These are phyloP conservation scores for Lasius platythorax DNA, from an alignment of 2,888 invertebrate species.

Conservation along the genomic window DNA sequence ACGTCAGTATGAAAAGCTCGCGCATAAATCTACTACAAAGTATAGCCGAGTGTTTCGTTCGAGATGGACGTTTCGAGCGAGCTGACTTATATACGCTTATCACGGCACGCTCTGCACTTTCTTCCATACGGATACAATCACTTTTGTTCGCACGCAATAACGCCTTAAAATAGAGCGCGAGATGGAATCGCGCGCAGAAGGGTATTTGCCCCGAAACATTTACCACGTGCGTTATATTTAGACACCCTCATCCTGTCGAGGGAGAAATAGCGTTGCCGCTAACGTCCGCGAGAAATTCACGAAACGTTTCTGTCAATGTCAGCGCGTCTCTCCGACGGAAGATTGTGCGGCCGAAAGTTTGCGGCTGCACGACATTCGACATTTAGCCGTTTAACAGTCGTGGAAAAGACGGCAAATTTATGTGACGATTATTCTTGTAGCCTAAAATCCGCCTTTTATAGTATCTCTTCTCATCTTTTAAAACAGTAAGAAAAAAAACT, in stretches of 20 bases:
- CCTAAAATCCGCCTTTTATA: neutral
- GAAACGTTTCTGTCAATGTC: slow-evolving; percentile 47
- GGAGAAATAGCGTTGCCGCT: slow-evolving; percentile 28
- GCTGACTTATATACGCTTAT: slow-evolving; percentile 52
- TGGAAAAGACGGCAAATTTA: neutral
- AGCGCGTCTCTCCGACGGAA: slow-evolving; percentile 19
- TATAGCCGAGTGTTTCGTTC: slow-evolving; percentile 49
- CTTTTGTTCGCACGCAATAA: slow-evolving; percentile 68
- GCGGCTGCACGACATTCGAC: slow-evolving; percentile 8
- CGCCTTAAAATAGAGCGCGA: slow-evolving; percentile 55
- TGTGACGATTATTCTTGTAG: neutral
- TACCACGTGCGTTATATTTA: slow-evolving; percentile 51
- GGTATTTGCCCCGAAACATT: slow-evolving; percentile 15
- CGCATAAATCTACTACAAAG: slow-evolving; percentile 37
- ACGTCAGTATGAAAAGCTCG: slow-evolving; percentile 34
- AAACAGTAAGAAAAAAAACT: neutral
- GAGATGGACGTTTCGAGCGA: slow-evolving; percentile 50
- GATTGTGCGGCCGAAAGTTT: neutral
- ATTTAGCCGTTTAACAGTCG: slow-evolving; percentile 4
- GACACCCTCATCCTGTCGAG: slow-evolving; percentile 35
- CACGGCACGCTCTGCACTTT: slow-evolving; percentile 62
- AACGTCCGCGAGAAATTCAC: slow-evolving; percentile 32
- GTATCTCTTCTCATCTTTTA: neutral
- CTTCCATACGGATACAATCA: slow-evolving; percentile 55
- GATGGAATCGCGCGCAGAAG: slow-evolving; percentile 48